Base-by-base conservation (phyloP, 2,888 invertebrate genomes). In the Harpagoxenus sublaevis region DNA sequence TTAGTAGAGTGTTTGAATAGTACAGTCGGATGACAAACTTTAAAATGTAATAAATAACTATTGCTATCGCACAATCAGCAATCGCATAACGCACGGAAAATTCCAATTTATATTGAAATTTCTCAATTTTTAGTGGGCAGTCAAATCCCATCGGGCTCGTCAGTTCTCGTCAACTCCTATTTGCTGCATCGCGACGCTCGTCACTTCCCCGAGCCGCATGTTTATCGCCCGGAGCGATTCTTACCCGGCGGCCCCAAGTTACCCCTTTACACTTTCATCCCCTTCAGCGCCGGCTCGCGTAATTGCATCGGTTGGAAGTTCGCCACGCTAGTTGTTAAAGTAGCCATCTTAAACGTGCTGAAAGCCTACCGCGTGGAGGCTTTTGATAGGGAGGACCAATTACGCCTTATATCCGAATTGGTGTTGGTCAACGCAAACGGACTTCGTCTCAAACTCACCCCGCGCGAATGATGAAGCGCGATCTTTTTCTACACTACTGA, bases 171-270 rank as follows among this genome's bases (percentile, higher is more conserved):
- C 12, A 94, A 94, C 79, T 92, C 94, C 0, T 95, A 94, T 70
- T 89, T 94, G 1, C 92, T 96, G 18, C 96, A 96, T 86, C 94
- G 95, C 28, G 95, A 96, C 90, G 94, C 95, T 0, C 92, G 94
- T n/a, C 92, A 95, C 85, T 96, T 95, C 89, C 95, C 96, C 0
- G 95, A 96, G 10, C 96, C 96, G 0, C 95, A 96, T 9, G 89
- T 85, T 6, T 96, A 95, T 91, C 94, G 95, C 78, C 96, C 96
- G 0, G 96, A 96, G 84, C 93, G 96, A 51, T 96, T 96, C 89
- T 89, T 95, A 9, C 94, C 95, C 0, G 95, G 95, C 15, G 94
- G 93, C 8, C 90, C 90, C 1, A 92, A 91, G 8, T 90, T 95
- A 48, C 95, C 96, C 42, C 92, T 93, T 8, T 95, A 93, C 81